Evolutionary conservation across 2,797 vertebrate genomes (phyloP).

Genomic region (Brachyrhaphis roseni): DNA sequence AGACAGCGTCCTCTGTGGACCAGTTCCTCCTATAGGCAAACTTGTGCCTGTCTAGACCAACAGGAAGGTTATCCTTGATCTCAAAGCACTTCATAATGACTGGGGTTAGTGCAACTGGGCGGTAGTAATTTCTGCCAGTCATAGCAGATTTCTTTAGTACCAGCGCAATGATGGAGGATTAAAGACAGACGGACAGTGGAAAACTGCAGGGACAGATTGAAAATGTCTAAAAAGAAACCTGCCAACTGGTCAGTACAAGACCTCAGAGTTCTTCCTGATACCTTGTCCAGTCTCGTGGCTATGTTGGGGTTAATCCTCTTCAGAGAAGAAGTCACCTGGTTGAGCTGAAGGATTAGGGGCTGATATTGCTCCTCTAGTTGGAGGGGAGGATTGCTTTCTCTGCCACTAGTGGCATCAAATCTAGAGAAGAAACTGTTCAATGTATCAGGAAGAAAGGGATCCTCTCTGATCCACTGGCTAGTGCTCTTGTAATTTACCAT

Average conservation of each 20-base stretch:
- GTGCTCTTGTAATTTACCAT: background rate
- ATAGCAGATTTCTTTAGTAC: background rate
- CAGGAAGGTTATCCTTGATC: background rate
- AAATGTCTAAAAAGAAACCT: background rate
- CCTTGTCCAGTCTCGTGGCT: background rate
- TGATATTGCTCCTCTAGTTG: background rate
- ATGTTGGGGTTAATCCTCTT: background rate
- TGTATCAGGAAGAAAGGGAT: background rate
- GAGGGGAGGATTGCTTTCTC: background rate
- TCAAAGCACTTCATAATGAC: background rate
- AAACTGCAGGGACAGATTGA: no score
- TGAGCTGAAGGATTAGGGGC: background rate
- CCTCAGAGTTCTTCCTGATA: background rate
- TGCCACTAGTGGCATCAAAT: background rate
- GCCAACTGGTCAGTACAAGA: background rate
- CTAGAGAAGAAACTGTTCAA: conserved; percentile 1
- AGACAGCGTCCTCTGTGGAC: no score
- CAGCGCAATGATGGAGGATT: background rate
- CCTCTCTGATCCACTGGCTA: background rate
- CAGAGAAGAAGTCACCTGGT: background rate
- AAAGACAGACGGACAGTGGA: background rate
- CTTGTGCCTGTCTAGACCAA: no score
- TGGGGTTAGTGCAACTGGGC: background rate
- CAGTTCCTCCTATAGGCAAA: no score
- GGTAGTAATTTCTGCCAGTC: background rate